Percentiles rank a stretch among this genome's conserved stretches.
These are phyloP conservation scores for Sinotaia quadrata DNA, from an alignment of 2,888 invertebrate genomes.

Conservation along the genomic window DNA sequence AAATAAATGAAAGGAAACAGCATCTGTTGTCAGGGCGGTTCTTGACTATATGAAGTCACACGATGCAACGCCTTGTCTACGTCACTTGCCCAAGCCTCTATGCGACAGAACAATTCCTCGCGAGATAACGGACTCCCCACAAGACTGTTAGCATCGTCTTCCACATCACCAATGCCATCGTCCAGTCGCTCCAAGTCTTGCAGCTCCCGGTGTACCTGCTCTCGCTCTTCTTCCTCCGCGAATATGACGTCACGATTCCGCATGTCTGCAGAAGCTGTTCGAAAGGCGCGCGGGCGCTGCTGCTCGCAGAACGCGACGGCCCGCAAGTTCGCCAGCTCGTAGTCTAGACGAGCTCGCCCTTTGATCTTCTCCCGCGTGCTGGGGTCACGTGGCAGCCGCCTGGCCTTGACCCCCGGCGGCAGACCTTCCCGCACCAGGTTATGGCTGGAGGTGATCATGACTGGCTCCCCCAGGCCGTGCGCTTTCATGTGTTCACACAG, in stretches of 20 bases:
- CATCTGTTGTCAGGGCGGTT: too few relatives aligned
- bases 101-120: conserved; percentile 51
- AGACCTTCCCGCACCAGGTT: conserved; percentile 33
- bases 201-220: conserved; percentile 25
- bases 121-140: conserved; percentile 40
- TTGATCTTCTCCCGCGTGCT: conserved; percentile 55
- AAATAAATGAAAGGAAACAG: too few relatives aligned
- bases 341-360: conserved; percentile 55
- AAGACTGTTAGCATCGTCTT: conserved; percentile 16
- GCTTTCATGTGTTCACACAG: conserved; percentile 46
- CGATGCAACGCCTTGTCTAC: conserved; percentile 38
- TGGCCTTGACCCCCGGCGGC: conserved; percentile 40
- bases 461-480: conserved; percentile 45
- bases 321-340: conserved; percentile 59
- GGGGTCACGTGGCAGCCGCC: conserved; percentile 50
- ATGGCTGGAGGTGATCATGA: conserved; percentile 38
- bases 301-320: conserved; percentile 60
- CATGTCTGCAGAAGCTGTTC: conserved; percentile 56
- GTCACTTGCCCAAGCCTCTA: conserved; percentile 52
- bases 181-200: background rate
- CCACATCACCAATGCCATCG: background rate
- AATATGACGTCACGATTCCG: conserved; percentile 53
- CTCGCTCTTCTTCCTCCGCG: conserved; percentile 53
- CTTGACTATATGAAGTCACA: background rate
- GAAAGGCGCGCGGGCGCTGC: conserved; percentile 48